Conservation (phyloP, 37 sponge, comb jelly and placozoan genomes). For the Dysidea cf. avara region DNA sequence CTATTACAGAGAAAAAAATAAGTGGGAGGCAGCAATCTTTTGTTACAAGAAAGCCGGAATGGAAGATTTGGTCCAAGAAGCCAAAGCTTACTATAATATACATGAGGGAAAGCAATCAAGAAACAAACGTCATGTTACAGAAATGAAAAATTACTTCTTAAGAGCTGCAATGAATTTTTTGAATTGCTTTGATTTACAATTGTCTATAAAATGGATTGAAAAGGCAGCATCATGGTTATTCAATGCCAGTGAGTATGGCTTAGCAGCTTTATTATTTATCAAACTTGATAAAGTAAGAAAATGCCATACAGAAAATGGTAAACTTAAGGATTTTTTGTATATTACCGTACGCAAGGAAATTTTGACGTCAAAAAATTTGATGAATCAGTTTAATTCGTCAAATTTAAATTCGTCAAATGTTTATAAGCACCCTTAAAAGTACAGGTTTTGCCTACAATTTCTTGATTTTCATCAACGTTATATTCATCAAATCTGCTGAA, state of each 20-base stretch:
- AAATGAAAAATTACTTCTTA: constrained; percentile 18
- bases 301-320: no score
- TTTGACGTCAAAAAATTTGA: no score
- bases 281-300: constrained; percentile 3
- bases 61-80: constrained; percentile 27
- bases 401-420: no score
- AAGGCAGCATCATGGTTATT: constrained; percentile 60
- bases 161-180: constrained; percentile 50
- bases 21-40: constrained; percentile 69
- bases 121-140: constrained; percentile 1
- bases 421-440: no score
- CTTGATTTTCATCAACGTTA: no score
- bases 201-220: constrained; percentile 3
- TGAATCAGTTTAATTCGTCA: no score
- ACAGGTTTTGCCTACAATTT: no score
- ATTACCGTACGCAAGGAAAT: no score
- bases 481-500: no score
- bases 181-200: constrained; percentile 33
- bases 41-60: constrained; percentile 55
- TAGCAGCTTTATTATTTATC: constrained; percentile 40
- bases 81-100: constrained; percentile 25
- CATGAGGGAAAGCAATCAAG: constrained; percentile 7
- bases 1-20: constrained; percentile 50
- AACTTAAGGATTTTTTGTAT: no score
- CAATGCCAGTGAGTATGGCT: constrained; percentile 31